Base-by-base conservation (phyloP, 92 coral and sea anemone genomes). In the Metridium senile region DNA sequence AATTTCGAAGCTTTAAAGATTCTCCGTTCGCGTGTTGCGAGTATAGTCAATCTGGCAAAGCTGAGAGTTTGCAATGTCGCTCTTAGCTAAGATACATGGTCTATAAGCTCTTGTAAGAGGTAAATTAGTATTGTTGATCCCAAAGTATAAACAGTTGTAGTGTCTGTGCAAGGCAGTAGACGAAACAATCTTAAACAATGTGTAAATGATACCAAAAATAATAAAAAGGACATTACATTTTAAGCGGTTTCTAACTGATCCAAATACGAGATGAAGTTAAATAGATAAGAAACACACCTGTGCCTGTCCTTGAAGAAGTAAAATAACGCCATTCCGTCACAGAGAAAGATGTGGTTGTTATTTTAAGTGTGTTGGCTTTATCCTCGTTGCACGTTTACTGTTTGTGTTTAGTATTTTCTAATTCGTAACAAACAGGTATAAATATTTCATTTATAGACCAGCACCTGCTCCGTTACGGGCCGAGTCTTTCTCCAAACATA, bases 381-480 rank as follows among this genome's bases (percentile, higher is more conserved):
- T 39, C n/a, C 13, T 39, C 49, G 13, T 33, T 32, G 78, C 78
- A 32, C 66, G 78, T 58, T 39, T 33, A 25, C 34, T 73, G 33
- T 73, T 59, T 10, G 21, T 26, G 35, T 58, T 58, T 21, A 54
- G 61, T 73, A 7, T 20, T 46, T 57, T 11, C 43, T 56, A 32
- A 57, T 6, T 39, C 49, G 49, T 39, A 39, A 39, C 49, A 73
- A 58, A 73, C 78, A 56, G 64, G 56, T 35, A 73, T 58, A 54
- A 84, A 26, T 57, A 61, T 33, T 72, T 57, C 31, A 49, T 76
- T n/a, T 27, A 29, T 25, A 76, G 59, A 63, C 51, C 26, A 28
- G 61, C 78, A 80, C 78, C 76, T 72, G 78, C 52, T 43, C 54
- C 66, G 30, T 8, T 33, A 20, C 23, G 33, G 26, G 46, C n/a